phyloP scores from a whole-genome alignment of 2,113 vertebrate genomes.

The Lasiurus borealis region DNA sequence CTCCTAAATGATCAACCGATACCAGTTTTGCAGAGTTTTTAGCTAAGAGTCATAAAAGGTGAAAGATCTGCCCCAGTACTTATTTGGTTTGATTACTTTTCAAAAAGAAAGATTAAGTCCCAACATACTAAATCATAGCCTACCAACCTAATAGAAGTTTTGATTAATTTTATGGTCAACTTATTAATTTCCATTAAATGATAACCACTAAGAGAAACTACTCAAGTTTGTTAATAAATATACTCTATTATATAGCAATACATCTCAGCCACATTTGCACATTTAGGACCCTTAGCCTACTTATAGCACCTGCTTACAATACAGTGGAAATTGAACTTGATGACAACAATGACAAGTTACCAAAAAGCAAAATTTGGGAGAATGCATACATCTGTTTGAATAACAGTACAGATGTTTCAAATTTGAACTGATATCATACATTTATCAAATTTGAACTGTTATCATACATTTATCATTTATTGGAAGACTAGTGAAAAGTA shows the following conservation, averaged over 20 bases:
- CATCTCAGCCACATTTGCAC: neutral
- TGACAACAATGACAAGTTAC: neutral
- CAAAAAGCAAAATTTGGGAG: neutral
- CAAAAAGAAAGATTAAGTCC: neutral
- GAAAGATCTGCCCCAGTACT: neutral
- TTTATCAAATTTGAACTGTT: neutral
- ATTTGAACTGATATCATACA: neutral
- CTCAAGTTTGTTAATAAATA: neutral
- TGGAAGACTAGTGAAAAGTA: constrained; percentile 20
- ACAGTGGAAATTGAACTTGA: neutral
- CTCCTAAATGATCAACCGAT: neutral
- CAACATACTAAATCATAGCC: neutral
- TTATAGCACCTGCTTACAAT: neutral
- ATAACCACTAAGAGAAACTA: neutral
- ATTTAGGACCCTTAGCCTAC: neutral
- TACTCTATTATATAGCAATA: neutral
- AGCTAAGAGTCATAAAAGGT: neutral
- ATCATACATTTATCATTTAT: too few relatives aligned
- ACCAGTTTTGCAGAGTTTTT: neutral
- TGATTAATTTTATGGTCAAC: neutral
- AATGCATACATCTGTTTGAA: neutral
- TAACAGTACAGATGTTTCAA: neutral
- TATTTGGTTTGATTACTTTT: constrained; percentile 13
- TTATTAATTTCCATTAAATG: constrained; percentile 1
- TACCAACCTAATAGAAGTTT: neutral